Conservation (phyloP, 2,113 vertebrate genomes). For the Alligator mississippiensis region DNA sequence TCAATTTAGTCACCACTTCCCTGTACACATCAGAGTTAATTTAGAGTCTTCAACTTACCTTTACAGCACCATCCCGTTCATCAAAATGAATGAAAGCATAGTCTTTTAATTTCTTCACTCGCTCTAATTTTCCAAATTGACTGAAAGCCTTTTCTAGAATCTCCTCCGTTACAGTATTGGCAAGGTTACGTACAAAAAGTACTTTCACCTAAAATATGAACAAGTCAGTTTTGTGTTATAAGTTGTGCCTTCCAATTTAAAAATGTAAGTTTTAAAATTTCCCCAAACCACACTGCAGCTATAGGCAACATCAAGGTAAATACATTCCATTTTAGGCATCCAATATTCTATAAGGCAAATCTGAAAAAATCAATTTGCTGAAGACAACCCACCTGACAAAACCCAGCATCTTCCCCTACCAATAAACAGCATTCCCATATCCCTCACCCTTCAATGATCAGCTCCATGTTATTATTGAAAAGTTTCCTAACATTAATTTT, state of each 20-base stretch:
- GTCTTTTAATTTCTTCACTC: conserved; percentile 99
- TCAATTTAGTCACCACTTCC: not conserved
- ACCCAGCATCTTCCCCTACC: too few relatives aligned
- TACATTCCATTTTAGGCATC: not conserved
- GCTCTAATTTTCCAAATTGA: conserved; percentile 94
- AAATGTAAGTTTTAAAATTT: not conserved
- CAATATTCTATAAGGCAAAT: not conserved
- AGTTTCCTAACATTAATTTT: conserved; percentile 4
- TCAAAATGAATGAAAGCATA: conserved; percentile 99
- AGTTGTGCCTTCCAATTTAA: not conserved
- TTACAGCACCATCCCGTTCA: conserved; percentile 94
- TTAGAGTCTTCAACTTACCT: conserved; percentile 80
- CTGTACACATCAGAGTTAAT: not conserved
- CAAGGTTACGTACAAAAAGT: conserved; percentile 95
- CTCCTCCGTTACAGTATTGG: conserved; percentile 95
- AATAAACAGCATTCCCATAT: too few relatives aligned
- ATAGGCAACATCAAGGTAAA: not conserved
- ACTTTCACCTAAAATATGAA: conserved; percentile 89
- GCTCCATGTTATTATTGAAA: not conserved
- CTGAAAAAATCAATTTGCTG: conserved; percentile 13
- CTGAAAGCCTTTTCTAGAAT: conserved; percentile 95
- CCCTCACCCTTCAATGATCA: too few relatives aligned
- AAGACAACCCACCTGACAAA: too few relatives aligned
- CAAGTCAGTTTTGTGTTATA: not conserved
- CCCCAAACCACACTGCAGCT: not conserved